Evolutionary conservation across 2,113 vertebrate genomes (phyloP).

Genomic region (Nipponia nippon): DNA sequence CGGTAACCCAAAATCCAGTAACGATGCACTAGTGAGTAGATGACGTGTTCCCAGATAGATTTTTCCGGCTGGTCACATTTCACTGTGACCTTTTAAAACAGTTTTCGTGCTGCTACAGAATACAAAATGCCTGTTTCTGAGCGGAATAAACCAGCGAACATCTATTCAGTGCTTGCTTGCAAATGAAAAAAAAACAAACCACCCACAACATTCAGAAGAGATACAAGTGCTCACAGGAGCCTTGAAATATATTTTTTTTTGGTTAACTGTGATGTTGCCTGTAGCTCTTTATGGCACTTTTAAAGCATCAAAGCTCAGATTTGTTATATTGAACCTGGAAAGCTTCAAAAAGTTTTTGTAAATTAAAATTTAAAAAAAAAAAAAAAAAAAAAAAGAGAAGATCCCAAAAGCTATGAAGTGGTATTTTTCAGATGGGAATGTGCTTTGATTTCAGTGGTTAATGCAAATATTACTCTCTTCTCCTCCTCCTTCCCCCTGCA

Average conservation of each 20-base stretch:
- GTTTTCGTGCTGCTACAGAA: neutral
- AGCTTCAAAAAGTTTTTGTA: slow-evolving; percentile 24
- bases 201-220: neutral
- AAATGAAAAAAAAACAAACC: neutral
- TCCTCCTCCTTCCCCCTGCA: neutral
- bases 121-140: neutral
- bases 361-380: neutral
- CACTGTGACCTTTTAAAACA: neutral
- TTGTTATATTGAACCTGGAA: slow-evolving; percentile 19
- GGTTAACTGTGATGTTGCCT: slow-evolving; percentile 3
- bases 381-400: neutral
- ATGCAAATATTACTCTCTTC: neutral
- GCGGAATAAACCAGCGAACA: neutral
- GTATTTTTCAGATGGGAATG: neutral
- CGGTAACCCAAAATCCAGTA: neutral
- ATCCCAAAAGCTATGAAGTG: slow-evolving; percentile 12
- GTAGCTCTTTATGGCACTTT: slow-evolving; percentile 17
- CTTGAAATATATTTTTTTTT: neutral
- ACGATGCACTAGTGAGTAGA: rapidly evolving
- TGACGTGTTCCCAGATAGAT: neutral
- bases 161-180: neutral
- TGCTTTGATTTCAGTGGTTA: slow-evolving; percentile 8
- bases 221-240: neutral
- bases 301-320: slow-evolving; percentile 25
- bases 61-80: neutral